These are phyloP conservation scores for Oscheius sp. DNA, from an alignment of 1,140 invertebrate genomes.

Conservation along the genomic window DNA sequence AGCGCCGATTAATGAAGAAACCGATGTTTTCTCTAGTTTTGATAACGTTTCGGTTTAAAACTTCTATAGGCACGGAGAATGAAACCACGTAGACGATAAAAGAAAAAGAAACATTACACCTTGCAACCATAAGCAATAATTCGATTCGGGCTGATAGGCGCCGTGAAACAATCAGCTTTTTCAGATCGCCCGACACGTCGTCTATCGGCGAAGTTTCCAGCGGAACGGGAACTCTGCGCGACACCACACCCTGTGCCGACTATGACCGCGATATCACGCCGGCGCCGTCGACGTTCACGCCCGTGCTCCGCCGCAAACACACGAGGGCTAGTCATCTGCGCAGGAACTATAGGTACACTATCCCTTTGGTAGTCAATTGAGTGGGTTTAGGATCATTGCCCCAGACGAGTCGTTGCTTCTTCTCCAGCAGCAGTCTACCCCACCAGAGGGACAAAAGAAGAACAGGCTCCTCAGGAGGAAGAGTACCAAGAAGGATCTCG, in stretches of 20 bases:
- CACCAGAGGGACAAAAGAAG: background rate
- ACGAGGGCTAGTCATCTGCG: background rate
- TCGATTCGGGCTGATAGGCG: too few relatives aligned
- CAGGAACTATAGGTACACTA: background rate
- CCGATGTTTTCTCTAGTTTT: too few relatives aligned
- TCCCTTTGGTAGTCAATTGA: background rate
- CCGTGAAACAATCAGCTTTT: too few relatives aligned
- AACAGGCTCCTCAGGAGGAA: background rate
- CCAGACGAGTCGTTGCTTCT: conserved; percentile 15
- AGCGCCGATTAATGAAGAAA: too few relatives aligned
- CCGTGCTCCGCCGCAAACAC: background rate
- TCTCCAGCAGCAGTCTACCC: background rate
- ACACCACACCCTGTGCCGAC: background rate
- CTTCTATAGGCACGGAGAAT: too few relatives aligned
- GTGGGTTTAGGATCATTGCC: conserved; percentile 3
- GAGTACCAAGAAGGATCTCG: conserved; percentile 3
- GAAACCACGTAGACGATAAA: too few relatives aligned
- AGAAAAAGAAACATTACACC: too few relatives aligned
- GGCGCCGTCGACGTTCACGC: background rate
- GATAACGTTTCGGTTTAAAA: too few relatives aligned
- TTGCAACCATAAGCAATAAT: too few relatives aligned
- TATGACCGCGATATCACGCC: conserved; percentile 1
- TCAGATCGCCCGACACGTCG: background rate
- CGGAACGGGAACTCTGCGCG: background rate
- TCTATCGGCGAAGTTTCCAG: background rate